phyloP scores from a whole-genome alignment of 2,113 vertebrate genomes.

The Pseudonaja textilis region DNA sequence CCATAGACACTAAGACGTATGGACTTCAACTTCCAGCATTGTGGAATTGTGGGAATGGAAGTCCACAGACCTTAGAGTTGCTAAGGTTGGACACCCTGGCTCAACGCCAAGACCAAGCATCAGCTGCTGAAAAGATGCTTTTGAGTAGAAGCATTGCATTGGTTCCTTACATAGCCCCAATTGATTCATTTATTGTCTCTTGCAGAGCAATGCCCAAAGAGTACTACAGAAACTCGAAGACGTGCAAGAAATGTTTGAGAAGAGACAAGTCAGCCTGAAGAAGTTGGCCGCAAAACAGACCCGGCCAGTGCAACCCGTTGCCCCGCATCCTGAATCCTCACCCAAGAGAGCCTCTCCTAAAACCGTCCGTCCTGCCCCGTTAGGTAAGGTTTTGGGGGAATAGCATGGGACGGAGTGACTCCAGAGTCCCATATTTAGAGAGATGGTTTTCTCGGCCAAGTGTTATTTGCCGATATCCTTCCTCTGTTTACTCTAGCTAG shows the following conservation, averaged over 20 bases:
- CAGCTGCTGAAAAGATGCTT: neutral
- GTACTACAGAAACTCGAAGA: slow-evolving; percentile 84
- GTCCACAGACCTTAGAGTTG: neutral
- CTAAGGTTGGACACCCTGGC: neutral
- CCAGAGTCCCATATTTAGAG: neutral
- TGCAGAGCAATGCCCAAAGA: slow-evolving; percentile 79
- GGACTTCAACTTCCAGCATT: neutral
- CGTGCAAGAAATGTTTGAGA: slow-evolving; percentile 92
- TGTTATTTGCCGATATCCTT: neutral
- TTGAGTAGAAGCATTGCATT: neutral
- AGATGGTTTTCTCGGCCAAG: neutral
- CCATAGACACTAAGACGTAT: neutral
- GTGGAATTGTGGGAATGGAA: neutral
- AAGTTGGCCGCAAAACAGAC: slow-evolving; percentile 91
- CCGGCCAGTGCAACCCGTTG: slow-evolving; percentile 90
- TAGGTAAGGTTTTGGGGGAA: slow-evolving; percentile 66
- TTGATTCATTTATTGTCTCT: slow-evolving; percentile 19
- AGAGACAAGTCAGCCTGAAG: slow-evolving; percentile 88
- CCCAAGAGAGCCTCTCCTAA: slow-evolving; percentile 84
- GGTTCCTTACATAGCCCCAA: neutral
- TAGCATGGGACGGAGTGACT: neutral
- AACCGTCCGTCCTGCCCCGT: slow-evolving; percentile 64
- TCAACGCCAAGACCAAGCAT: neutral
- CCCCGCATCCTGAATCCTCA: slow-evolving; percentile 90
- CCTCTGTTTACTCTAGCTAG: neutral